Evolutionary conservation across 1,140 invertebrate genomes (phyloP).

Genomic region (Eriosoma lanigerum): DNA sequence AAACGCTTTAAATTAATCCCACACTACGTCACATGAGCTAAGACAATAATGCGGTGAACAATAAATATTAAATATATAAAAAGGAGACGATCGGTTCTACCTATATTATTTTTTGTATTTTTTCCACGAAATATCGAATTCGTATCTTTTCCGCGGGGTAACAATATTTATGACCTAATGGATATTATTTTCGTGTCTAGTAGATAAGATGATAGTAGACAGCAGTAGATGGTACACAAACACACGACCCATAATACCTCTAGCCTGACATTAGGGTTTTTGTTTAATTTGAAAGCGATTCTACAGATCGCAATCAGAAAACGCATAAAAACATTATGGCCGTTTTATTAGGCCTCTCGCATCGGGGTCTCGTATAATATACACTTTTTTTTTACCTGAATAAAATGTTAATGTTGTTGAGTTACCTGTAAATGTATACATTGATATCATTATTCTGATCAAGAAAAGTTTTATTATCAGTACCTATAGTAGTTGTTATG

Average conservation of each 20-base stretch:
- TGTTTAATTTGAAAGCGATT: slow-evolving; percentile 42
- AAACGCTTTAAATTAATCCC: background rate
- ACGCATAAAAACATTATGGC: slow-evolving; percentile 45
- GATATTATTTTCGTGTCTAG: slow-evolving; percentile 12
- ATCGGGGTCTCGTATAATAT: background rate
- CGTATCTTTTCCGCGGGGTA: too few species aligned
- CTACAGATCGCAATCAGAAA: slow-evolving; percentile 40
- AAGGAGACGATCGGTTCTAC: background rate
- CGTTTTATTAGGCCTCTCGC: slow-evolving; percentile 31
- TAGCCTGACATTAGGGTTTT: background rate
- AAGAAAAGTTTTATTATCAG: background rate
- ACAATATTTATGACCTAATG: slow-evolving; percentile 9
- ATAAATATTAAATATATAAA: slow-evolving; percentile 6
- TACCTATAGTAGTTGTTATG: background rate
- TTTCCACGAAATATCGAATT: too few species aligned
- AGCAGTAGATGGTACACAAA: background rate
- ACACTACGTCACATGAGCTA: background rate
- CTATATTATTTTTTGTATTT: too few species aligned
- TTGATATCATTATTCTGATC: slow-evolving; percentile 27
- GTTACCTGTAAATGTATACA: background rate
- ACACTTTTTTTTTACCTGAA: background rate
- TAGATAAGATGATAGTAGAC: background rate
- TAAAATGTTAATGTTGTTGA: background rate
- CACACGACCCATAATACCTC: background rate
- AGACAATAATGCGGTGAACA: background rate